Conservation (phyloP, 2,113 vertebrate genomes). For the Pangasianodon gigas region DNA sequence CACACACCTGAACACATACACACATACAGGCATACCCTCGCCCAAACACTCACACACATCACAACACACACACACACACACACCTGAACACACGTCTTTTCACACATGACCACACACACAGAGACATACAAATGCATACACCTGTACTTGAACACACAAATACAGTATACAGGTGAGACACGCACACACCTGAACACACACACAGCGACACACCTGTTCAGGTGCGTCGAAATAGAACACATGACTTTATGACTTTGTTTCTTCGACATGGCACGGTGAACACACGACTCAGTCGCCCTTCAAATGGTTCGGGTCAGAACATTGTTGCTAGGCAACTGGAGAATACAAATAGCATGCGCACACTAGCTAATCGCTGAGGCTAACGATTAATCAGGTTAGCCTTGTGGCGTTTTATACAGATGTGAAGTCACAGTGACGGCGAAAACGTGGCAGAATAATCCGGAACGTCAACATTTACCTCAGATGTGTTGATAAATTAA, state of each 20-base stretch:
- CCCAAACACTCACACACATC: neutral
- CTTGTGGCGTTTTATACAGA: neutral
- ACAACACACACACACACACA: constrained; percentile 8
- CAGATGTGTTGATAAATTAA: neutral
- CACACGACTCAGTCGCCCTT: neutral
- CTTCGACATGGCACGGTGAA: too few species aligned
- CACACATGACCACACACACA: constrained; percentile 3
- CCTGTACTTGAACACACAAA: neutral
- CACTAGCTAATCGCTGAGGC: neutral
- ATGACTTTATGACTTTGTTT: neutral
- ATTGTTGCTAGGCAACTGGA: neutral
- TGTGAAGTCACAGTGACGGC: neutral
- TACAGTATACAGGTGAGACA: neutral
- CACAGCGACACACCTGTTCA: neutral
- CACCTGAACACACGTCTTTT: neutral
- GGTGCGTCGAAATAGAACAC: neutral
- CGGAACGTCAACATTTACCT: neutral
- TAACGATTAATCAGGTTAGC: neutral
- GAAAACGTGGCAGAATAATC: neutral
- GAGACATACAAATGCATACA: neutral
- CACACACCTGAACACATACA: neutral
- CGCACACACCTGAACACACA: neutral
- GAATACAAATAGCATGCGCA: neutral
- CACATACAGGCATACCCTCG: neutral
- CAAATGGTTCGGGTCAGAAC: neutral